Conservation (phyloP, 2,113 vertebrate genomes). For the Leuciscus idus region DNA sequence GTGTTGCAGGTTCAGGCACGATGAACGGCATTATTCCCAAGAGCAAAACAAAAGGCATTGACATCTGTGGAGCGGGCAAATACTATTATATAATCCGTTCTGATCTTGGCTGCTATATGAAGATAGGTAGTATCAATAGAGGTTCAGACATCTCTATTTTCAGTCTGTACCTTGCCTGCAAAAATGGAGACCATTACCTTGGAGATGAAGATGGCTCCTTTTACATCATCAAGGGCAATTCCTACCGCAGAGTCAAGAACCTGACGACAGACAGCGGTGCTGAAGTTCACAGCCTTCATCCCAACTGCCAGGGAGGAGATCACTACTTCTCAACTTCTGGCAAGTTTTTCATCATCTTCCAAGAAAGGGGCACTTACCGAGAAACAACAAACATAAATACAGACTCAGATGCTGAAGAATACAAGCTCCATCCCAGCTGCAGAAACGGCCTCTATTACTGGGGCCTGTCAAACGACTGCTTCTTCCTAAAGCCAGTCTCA, state of each 20-base stretch:
- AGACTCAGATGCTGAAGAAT: neutral
- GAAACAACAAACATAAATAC: neutral
- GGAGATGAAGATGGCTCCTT: neutral
- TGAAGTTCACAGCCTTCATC: neutral
- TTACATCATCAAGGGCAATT: constrained; percentile 7
- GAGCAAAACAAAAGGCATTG: too few species aligned
- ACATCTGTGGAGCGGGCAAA: too few species aligned
- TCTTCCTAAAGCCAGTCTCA: neutral
- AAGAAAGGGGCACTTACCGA: too few species aligned
- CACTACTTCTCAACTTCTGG: too few species aligned
- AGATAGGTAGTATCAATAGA: neutral
- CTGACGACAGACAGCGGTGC: neutral
- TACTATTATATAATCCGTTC: too few species aligned
- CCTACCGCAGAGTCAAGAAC: neutral
- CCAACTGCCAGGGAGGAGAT: too few species aligned
- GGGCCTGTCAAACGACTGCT: neutral
- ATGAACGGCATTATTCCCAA: too few species aligned
- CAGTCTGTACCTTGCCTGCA: constrained; percentile 6
- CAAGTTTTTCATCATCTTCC: too few species aligned
- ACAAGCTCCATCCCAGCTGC: neutral
- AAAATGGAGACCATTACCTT: constrained; percentile 18
- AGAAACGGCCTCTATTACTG: constrained; percentile 24
- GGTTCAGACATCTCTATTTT: neutral
- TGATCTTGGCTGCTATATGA: too few species aligned
- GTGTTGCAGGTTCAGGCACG: too few species aligned